Base-by-base conservation (phyloP, 2,113 vertebrate species). In the Polypterus bichir region DNA sequence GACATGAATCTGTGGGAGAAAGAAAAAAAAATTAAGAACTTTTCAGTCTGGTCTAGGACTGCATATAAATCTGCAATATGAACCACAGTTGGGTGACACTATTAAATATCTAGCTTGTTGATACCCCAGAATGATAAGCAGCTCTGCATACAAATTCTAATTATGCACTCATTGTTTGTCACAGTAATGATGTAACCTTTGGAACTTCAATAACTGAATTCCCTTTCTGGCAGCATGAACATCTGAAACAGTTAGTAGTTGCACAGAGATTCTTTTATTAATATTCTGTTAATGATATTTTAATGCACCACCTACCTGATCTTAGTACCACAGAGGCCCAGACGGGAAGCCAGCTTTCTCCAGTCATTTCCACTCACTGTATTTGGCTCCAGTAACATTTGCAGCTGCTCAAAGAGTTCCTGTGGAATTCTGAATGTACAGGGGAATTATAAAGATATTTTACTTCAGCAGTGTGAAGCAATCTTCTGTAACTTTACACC, bases 1-100 rank as follows among this genome's bases (percentile, higher is more conserved):
- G 76, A 75, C 62, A 78, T 58, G 57, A 72, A 77, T 61, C 74
- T 77, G 62, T 46, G 5, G 10, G 1, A 2, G 44, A 7, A 27
- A 27, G 27, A 27, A 27, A 27, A 27, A 27, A 27, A 27, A 27
- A 27, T 27, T 27, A 27, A 27, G 27, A 27, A 27, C 27, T 27
- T 27, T 27, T 27, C 27, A 27, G 27, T 27, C 27, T 27, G 27
- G 1, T 27, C 27, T 27, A 27, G 27, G 27, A 27, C 27, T 27
- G 27, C 27, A 27, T 27, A 27, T 27, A 27, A 27, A 27, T 27
- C 1, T 27, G 27, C 27, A 27, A 27, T 27, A 27, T 27, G 27
- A 27, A 27, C 27, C 27, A 27, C 27, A 27, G 27, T 27, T 27
- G 27, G 27, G 27, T 27, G 27, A 27, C 27, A 27, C 27, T 27